phyloP scores from a whole-genome alignment of 92 coral and sea anemone species.

The Isaurus tuberculatus region DNA sequence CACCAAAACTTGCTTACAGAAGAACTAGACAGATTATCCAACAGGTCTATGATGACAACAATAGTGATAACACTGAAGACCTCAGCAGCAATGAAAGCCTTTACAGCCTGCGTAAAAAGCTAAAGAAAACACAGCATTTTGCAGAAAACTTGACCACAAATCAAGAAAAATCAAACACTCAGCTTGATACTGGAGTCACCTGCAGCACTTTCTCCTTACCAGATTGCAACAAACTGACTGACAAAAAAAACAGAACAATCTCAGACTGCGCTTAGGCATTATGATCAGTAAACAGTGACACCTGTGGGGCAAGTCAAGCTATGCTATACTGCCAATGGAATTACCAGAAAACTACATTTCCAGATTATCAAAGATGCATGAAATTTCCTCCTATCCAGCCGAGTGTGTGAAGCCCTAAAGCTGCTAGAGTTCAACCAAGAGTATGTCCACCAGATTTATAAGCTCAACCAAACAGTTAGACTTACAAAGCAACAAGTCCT shows the following conservation, averaged over 20 bases:
- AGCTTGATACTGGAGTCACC: not conserved
- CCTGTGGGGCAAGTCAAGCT: conserved; percentile 52
- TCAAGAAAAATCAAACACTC: no score
- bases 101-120: no score
- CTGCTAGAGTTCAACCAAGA: conserved; percentile 45
- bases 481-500: conserved; percentile 52
- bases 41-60: no score
- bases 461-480: conserved; percentile 1
- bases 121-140: no score
- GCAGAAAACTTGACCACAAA: no score
- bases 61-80: no score
- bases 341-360: conserved; percentile 55
- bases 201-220: not conserved
- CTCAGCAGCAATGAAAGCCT: no score
- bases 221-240: conserved; percentile 52
- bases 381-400: conserved; percentile 45
- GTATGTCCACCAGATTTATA: conserved; percentile 35
- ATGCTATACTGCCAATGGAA: conserved; percentile 43
- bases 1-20: no score
- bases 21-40: no score
- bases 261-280: conserved; percentile 40
- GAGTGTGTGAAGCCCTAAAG: conserved; percentile 53
- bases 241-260: conserved; percentile 46
- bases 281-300: conserved; percentile 34
- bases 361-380: conserved; percentile 51